These are phyloP conservation scores for Argyrosomus japonicus DNA, from an alignment of 2,113 vertebrate species.

Conservation along the genomic window DNA sequence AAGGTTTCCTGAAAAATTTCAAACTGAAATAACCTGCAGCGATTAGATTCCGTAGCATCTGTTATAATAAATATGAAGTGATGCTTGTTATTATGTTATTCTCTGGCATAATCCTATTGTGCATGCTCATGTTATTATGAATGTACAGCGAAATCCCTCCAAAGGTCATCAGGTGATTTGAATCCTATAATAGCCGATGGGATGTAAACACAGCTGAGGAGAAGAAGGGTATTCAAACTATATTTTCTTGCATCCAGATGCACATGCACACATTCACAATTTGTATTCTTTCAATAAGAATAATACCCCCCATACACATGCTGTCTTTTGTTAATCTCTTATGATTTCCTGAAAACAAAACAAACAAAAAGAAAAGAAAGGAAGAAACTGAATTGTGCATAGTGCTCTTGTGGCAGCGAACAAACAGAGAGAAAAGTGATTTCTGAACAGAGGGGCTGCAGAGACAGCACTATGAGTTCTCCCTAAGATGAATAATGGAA, in stretches of 20 bases:
- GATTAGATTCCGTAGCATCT: slow-evolving; percentile 2
- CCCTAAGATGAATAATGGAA: slow-evolving; percentile 49
- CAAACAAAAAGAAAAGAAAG: background rate
- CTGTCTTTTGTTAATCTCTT: background rate
- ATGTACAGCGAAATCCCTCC: slow-evolving; percentile 25
- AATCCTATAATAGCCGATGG: slow-evolving; percentile 6
- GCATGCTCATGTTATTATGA: slow-evolving; percentile 36
- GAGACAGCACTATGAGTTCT: slow-evolving; percentile 32
- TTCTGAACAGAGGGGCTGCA: slow-evolving; percentile 6
- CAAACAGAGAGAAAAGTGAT: slow-evolving; percentile 22
- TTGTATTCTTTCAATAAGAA: background rate
- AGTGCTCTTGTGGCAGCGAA: background rate
- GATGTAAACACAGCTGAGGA: slow-evolving; percentile 5
- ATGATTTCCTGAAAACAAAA: background rate
- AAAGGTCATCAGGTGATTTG: slow-evolving; percentile 54
- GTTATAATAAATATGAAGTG: slow-evolving; percentile 31
- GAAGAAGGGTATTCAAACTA: background rate
- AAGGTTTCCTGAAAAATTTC: background rate
- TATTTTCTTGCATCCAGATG: background rate
- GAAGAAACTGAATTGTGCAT: background rate
- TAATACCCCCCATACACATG: background rate
- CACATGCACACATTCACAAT: slow-evolving; percentile 14
- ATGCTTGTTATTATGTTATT: slow-evolving; percentile 35
- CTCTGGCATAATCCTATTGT: slow-evolving; percentile 25
- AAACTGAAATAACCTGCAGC: slow-evolving; percentile 10